These are phyloP conservation scores for Lepeophtheirus nordmannii DNA, from an alignment of 2,888 invertebrate species.

Conservation along the genomic window DNA sequence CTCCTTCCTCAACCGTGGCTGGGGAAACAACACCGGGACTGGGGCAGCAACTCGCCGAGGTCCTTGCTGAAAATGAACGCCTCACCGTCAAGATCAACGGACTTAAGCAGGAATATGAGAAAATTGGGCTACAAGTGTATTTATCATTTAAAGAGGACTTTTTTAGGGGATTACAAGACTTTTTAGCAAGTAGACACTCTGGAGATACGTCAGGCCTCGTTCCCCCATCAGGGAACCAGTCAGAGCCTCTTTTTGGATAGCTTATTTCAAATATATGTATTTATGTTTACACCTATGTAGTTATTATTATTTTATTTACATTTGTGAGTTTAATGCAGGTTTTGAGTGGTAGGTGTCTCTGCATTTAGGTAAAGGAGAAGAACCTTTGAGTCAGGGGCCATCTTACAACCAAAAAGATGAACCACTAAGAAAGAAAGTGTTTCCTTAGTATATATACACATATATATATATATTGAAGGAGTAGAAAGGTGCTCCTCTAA, in stretches of 20 bases:
- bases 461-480: too few species aligned
- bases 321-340: not conserved
- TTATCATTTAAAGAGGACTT: slow-evolving; percentile 21
- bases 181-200: slow-evolving; percentile 8
- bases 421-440: too few species aligned
- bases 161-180: slow-evolving; percentile 17
- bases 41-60: slow-evolving; percentile 14
- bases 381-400: too few species aligned
- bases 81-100: slow-evolving; percentile 22
- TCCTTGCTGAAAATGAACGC: slow-evolving; percentile 19
- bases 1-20: not conserved
- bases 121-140: slow-evolving; percentile 24
- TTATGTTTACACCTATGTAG: not conserved
- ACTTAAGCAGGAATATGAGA: slow-evolving; percentile 22
- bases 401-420: too few species aligned
- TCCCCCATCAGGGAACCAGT: not conserved
- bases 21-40: not conserved
- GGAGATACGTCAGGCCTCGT: not conserved
- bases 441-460: too few species aligned
- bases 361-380: not conserved
- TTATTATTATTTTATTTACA: not conserved
- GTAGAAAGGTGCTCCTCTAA: too few species aligned
- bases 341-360: not conserved
- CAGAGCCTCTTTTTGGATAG: slow-evolving; percentile 19
- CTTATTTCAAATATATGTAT: not conserved